These are phyloP conservation scores for Enteromius viviparus DNA, from an alignment of 2,797 vertebrate species.

Conservation along the genomic window DNA sequence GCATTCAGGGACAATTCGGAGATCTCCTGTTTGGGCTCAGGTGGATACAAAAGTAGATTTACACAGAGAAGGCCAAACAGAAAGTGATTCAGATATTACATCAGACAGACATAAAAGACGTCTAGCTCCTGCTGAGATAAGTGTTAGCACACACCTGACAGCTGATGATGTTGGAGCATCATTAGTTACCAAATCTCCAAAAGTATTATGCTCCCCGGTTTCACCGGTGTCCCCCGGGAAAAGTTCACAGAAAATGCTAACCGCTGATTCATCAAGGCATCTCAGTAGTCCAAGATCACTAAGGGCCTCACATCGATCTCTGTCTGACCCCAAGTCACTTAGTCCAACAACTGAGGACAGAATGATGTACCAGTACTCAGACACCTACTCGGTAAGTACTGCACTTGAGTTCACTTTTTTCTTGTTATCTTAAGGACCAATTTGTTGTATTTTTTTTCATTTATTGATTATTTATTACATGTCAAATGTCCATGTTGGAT, in stretches of 20 bases:
- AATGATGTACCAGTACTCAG: slow-evolving; percentile 91
- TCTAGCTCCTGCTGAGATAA: slow-evolving; percentile 87
- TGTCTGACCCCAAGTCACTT: slow-evolving; percentile 94
- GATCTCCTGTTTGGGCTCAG: slow-evolving; percentile 85
- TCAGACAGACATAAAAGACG: slow-evolving; percentile 88
- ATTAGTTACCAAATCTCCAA: slow-evolving; percentile 88
- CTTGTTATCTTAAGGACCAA: background rate
- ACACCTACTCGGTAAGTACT: slow-evolving; percentile 91
- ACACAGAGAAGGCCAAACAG: slow-evolving; percentile 94
- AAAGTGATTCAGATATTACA: slow-evolving; percentile 81
- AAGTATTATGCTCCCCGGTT: slow-evolving; percentile 90
- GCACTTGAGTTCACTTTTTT: background rate
- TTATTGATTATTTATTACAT: background rate
- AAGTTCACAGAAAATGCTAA: slow-evolving; percentile 88
- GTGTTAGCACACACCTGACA: slow-evolving; percentile 89
- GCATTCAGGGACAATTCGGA: slow-evolving; percentile 90
- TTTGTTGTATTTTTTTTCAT: background rate
- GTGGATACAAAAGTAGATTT: slow-evolving; percentile 95
- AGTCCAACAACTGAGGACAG: slow-evolving; percentile 92
- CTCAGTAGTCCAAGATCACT: slow-evolving; percentile 87
- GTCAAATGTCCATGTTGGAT: background rate
- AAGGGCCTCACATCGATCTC: slow-evolving; percentile 91
- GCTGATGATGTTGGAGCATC: slow-evolving; percentile 84
- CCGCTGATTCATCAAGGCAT: slow-evolving; percentile 86
- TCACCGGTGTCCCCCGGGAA: slow-evolving; percentile 90